A percentile compares a stretch with the other conserved stretches of the same genome.
These are phyloP conservation scores for Conopomorpha cramerella DNA, from an alignment of 1,140 invertebrate genomes.

Conservation along the genomic window DNA sequence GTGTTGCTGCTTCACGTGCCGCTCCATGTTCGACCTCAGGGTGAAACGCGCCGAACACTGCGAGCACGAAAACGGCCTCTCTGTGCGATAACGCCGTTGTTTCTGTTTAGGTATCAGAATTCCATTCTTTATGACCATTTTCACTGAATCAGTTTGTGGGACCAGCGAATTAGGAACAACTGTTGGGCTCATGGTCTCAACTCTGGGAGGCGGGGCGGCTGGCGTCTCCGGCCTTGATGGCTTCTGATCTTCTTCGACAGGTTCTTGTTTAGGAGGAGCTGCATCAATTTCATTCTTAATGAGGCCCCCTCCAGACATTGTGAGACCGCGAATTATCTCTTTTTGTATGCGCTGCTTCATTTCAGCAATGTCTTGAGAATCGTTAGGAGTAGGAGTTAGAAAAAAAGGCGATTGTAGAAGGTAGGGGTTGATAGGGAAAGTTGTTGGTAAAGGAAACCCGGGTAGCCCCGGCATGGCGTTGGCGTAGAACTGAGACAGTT, in stretches of 20 bases:
- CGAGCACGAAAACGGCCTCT: slow-evolving; percentile 86
- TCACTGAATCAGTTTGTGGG: slow-evolving; percentile 68
- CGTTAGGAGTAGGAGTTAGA: slow-evolving; percentile 58
- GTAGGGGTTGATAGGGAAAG: slow-evolving; percentile 62
- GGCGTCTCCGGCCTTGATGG: slow-evolving; percentile 21
- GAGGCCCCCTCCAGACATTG: slow-evolving; percentile 69
- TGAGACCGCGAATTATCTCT: slow-evolving; percentile 67
- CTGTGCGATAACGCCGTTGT: slow-evolving; percentile 87
- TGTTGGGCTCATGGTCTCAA: slow-evolving; percentile 41
- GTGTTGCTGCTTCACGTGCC: slow-evolving; percentile 93
- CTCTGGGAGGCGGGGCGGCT: slow-evolving; percentile 26
- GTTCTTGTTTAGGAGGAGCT: slow-evolving; percentile 30
- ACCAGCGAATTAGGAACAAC: slow-evolving; percentile 26
- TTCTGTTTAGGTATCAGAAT: slow-evolving; percentile 89
- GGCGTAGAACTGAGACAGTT: slow-evolving; percentile 62
- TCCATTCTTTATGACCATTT: slow-evolving; percentile 90
- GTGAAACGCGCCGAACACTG: slow-evolving; percentile 89
- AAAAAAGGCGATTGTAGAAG: slow-evolving; percentile 65
- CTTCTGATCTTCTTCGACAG: slow-evolving; percentile 45
- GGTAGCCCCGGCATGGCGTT: slow-evolving; percentile 48
- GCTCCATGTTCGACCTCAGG: slow-evolving; percentile 89
- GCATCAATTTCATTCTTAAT: slow-evolving; percentile 63
- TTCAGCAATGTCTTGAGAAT: slow-evolving; percentile 64
- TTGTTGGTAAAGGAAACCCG: slow-evolving; percentile 58
- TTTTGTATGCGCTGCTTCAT: slow-evolving; percentile 71